Conservation (phyloP, 2,113 vertebrate genomes). For the Columbina picui region DNA sequence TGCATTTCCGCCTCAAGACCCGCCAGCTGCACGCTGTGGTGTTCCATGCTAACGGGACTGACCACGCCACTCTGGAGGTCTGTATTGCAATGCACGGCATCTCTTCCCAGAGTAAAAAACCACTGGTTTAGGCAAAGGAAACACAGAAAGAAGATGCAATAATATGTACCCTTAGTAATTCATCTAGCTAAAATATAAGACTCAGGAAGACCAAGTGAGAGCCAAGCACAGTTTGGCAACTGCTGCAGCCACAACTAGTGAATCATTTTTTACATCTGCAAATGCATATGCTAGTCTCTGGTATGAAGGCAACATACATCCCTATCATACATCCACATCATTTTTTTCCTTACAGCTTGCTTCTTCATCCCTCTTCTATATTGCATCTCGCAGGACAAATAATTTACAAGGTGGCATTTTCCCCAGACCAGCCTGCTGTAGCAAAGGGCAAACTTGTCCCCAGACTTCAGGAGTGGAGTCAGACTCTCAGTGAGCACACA, state of each 20-base stretch:
- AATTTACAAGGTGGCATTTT: not conserved
- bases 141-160: not conserved
- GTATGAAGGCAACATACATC: not conserved
- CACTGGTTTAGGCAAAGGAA: not conserved
- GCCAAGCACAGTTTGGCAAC: not conserved
- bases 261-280: not conserved
- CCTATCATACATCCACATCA: not conserved
- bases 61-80: constrained; percentile 85
- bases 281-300: fast-evolving
- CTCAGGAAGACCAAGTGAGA: not conserved
- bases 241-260: not conserved
- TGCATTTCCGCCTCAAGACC: constrained; percentile 87
- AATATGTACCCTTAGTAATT: not conserved
- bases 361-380: not conserved
- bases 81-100: not conserved
- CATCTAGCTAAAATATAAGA: not conserved
- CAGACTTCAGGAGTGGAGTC: not conserved
- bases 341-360: not conserved
- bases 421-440: not conserved
- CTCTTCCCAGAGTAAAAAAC: not conserved
- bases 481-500: not conserved
- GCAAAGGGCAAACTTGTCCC: not conserved
- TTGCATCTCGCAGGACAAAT: not conserved
- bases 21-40: constrained; percentile 78
- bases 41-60: constrained; percentile 75